Evolutionary conservation across 2,888 invertebrate species (phyloP), one percentile per base, ranked within the genome.

Genomic region (Xylota segnis): DNA sequence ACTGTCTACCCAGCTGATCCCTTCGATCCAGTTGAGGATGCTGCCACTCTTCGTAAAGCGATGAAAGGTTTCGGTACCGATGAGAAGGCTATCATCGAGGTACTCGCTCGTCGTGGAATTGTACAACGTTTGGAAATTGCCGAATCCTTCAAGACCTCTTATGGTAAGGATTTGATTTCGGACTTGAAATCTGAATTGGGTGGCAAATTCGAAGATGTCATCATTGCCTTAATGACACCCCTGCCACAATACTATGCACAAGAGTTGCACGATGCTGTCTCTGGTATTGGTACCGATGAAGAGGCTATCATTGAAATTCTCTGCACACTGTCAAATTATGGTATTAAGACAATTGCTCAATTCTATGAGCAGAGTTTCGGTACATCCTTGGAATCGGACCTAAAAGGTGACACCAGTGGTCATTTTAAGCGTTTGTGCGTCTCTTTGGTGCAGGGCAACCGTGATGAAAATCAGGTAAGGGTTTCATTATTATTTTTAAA

Each of bases 61-160:
- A 97, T 98, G 97, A 98, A 98, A 92, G 98, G 97, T 74, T 95
- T 98, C 89, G 97, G 98, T 75, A 97, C 98, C 37, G 97, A 98
- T 90, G 98, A 98, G 92, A 96, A 96, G 90, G 95, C 97, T 81
- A 97, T 98, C 91, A 97, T 98, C 89, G 96, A 97, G 90, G 95
- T 98, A 6, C 94, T 99, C 50, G 96, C 97, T 74, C 95, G 96
- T 88, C 95, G 98, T 87, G 97, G 97, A 84, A 97, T 98, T 91
- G 96, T 96, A 4, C 98, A 99, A 92, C 95, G 99, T 84, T 94
- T 98, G 88, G 96, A 98, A 92, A 97, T 99, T 90, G 95, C 97
- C 54, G 96, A 96, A 91, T 95, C 96, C 23, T 99, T 96, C 93
- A 99, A 99, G 93, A 97, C 97, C 32, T 94, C 96, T 89, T 98